Evolutionary conservation across 2,888 invertebrate species (phyloP).

Genomic region (Orgyia antiqua): DNA sequence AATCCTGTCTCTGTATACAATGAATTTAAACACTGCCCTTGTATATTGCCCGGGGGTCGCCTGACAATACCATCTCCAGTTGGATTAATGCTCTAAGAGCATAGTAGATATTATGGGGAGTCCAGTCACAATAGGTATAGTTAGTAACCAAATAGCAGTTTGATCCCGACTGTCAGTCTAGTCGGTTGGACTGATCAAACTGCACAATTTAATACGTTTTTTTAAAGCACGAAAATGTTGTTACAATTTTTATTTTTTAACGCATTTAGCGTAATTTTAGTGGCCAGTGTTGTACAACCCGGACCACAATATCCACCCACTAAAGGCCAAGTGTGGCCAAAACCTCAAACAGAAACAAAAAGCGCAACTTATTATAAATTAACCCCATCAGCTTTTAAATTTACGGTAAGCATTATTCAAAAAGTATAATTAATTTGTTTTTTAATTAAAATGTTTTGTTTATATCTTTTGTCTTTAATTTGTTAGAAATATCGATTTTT

Average conservation of each 20-base stretch:
- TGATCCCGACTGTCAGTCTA: conserved; percentile 14
- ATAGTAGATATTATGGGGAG: too few relatives aligned
- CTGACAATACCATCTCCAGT: too few relatives aligned
- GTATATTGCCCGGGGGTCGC: too few relatives aligned
- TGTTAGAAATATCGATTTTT: conserved; percentile 30
- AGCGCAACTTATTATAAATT: conserved; percentile 60
- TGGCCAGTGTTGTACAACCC: conserved; percentile 22
- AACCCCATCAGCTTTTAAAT: conserved; percentile 63
- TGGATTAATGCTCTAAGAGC: too few relatives aligned
- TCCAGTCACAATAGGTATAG: too few relatives aligned
- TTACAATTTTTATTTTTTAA: conserved; percentile 20
- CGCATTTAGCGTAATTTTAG: conserved; percentile 21
- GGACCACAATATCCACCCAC: conserved; percentile 34
- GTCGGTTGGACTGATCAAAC: too few relatives aligned
- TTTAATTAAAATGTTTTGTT: neutral
- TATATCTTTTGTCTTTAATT: conserved; percentile 1
- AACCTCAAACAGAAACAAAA: conserved; percentile 75
- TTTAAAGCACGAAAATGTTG: conserved; percentile 29
- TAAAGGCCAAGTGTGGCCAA: conserved; percentile 83
- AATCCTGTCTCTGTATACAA: too few relatives aligned
- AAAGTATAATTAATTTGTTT: neutral
- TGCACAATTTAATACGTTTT: too few relatives aligned
- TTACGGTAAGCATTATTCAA: conserved; percentile 53
- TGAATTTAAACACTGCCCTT: too few relatives aligned
- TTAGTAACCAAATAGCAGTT: too few relatives aligned